Evolutionary conservation across 1,140 invertebrate genomes (phyloP).

Genomic region (Scaptomyza pallida): DNA sequence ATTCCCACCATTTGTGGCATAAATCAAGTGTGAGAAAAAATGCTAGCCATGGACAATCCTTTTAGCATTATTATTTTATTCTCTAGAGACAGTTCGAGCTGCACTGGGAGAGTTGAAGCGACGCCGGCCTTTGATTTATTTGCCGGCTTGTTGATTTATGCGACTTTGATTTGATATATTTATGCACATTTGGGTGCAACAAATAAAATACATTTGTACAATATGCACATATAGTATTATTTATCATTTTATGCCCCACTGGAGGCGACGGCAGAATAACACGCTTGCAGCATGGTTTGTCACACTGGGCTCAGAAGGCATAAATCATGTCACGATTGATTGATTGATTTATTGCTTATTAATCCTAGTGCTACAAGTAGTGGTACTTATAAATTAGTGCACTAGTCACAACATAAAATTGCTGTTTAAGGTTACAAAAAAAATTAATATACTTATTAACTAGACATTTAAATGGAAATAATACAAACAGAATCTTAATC

Average conservation of each 20-base stretch:
- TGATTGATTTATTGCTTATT: too few relatives aligned
- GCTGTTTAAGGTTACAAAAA: too few relatives aligned
- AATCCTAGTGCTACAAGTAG: too few relatives aligned
- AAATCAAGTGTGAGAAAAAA: neutral
- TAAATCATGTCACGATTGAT: constrained; percentile 70
- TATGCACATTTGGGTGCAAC: constrained; percentile 14
- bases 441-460: too few relatives aligned
- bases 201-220: constrained; percentile 10
- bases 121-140: constrained; percentile 47
- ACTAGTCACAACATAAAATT: too few relatives aligned
- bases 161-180: constrained; percentile 58
- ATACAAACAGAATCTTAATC: too few relatives aligned
- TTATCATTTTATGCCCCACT: constrained; percentile 26
- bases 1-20: too few relatives aligned
- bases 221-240: constrained; percentile 13
- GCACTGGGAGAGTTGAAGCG: constrained; percentile 48
- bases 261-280: constrained; percentile 4
- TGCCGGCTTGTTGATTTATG: constrained; percentile 53
- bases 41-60: neutral
- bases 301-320: constrained; percentile 42
- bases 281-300: constrained; percentile 50
- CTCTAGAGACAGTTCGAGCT: constrained; percentile 17
- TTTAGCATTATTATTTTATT: neutral
- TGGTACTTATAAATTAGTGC: too few relatives aligned
- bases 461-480: too few relatives aligned